Percentiles rank a stretch among this genome's conserved stretches.
Conservation (phyloP, 2,797 vertebrate genomes). For the Gymnothorax javanicus region DNA sequence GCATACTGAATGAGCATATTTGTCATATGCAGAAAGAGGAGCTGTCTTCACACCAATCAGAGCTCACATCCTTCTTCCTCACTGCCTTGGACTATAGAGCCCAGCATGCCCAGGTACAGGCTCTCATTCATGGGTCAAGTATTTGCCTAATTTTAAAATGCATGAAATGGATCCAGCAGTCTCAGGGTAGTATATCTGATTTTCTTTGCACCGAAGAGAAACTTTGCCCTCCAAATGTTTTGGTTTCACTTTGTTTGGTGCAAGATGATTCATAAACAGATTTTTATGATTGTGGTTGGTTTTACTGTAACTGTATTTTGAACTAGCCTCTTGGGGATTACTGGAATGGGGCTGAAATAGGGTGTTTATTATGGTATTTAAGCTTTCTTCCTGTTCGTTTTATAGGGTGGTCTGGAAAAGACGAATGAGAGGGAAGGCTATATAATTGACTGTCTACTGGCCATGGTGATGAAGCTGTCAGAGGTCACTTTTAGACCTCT, state of each 20-base stretch:
- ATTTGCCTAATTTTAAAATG: background rate
- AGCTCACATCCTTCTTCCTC: conserved; percentile 89
- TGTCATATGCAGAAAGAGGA: conserved; percentile 82
- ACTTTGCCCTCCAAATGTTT: background rate
- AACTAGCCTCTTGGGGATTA: background rate
- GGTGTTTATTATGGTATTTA: background rate
- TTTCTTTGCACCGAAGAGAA: background rate
- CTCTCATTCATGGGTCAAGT: background rate
- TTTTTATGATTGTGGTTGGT: background rate
- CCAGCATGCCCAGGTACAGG: conserved; percentile 77
- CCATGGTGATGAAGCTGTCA: conserved; percentile 94
- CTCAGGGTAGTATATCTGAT: background rate
- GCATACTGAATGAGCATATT: conserved; percentile 86
- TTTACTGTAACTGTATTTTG: background rate
- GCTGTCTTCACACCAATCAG: conserved; percentile 83
- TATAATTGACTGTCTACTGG: conserved; percentile 83
- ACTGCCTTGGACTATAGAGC: conserved; percentile 84
- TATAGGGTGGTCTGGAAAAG: conserved; percentile 80
- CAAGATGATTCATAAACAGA: background rate
- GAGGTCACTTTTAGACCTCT: conserved; percentile 93
- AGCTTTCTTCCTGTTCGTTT: conserved; percentile 35
- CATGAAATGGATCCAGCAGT: background rate
- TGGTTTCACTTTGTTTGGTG: background rate
- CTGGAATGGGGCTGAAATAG: background rate
- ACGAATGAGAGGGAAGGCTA: conserved; percentile 75